Evolutionary conservation across 2,113 vertebrate species (phyloP).

Genomic region (Danionella cerebrum): DNA sequence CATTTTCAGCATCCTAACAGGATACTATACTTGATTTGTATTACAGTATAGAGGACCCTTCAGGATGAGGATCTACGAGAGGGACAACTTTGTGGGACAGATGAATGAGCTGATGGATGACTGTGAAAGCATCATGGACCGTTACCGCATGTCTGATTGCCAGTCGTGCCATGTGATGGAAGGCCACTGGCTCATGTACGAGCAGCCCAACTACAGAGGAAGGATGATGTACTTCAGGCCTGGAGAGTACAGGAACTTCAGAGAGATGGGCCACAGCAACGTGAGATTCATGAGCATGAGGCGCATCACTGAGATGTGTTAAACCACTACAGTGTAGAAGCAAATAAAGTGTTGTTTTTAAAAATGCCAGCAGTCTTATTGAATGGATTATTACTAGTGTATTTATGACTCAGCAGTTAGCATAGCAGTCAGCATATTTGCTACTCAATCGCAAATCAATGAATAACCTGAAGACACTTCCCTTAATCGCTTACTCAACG

Average conservation of each 20-base stretch:
- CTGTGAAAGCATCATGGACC: constrained; percentile 62
- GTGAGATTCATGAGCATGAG: constrained; percentile 55
- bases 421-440: no score
- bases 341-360: constrained; percentile 35
- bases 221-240: constrained; percentile 63
- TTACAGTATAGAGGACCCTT: constrained; percentile 58
- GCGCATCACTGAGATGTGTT: constrained; percentile 62
- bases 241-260: constrained; percentile 65
- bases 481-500: no score
- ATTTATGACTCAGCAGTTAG: no score
- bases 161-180: constrained; percentile 68
- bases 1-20: no score
- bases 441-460: no score
- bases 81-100: constrained; percentile 59
- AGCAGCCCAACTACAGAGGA: constrained; percentile 64
- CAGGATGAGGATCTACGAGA: constrained; percentile 66
- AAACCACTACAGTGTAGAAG: constrained; percentile 36
- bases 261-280: constrained; percentile 35
- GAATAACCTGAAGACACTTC: no score
- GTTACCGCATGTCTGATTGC: constrained; percentile 59
- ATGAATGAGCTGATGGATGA: constrained; percentile 58
- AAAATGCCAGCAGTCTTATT: background rate
- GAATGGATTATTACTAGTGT: background rate
- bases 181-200: constrained; percentile 70
- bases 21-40: no score